Evolutionary conservation across 2,888 invertebrate genomes (phyloP), one percentile per base, ranked within the genome.

Genomic region (Antheraea assamensis): DNA sequence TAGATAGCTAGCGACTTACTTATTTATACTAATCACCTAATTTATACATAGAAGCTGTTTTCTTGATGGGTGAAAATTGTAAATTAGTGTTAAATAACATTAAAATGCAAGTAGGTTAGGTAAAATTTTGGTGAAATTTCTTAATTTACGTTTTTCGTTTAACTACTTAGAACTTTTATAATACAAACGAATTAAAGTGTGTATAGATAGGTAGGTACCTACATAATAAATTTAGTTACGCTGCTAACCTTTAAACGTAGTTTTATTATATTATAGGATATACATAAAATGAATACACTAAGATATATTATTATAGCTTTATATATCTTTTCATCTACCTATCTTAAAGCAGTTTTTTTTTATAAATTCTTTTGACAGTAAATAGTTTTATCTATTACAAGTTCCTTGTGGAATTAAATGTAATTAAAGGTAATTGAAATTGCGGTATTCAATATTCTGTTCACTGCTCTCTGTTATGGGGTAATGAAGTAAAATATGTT

Each of bases 31-130:
- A 71, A n/a, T 35, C n/a, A 61, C 31, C 52, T 71, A 58, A 71
- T 71, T 58, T 58, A 71, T 58, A n/a, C 31, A 71, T 35, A 71
- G 71, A 71, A 58, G 71, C 35, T 55, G 71, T 61, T 64, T 27
- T 61, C 30, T 58, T 58, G 71, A 71, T 71, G 27, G 52, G 31
- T 35, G 30, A 61, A 52, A 58, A 71, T 55, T 58, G 58, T 35
- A 68, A 68, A 68, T 68, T 68, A 68, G 13, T 21, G 68, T 35
- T n/a, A 68, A 68, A 35, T 68, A 30, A 19, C n/a, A 35, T 68
- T 35, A 35, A n/a, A 13, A 68, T 24, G 31, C 35, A 68, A 35
- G 68, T 68, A 35, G 31, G 68, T 68, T 68, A 35, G 19, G 24
- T 27, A 17, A 27, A 2, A 30, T 13, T 64, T 10, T 30, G 17